Evolutionary conservation across 2,888 invertebrate species (phyloP), one percentile per base, ranked within the genome.

Genomic region (Oligia fasciuncula): DNA sequence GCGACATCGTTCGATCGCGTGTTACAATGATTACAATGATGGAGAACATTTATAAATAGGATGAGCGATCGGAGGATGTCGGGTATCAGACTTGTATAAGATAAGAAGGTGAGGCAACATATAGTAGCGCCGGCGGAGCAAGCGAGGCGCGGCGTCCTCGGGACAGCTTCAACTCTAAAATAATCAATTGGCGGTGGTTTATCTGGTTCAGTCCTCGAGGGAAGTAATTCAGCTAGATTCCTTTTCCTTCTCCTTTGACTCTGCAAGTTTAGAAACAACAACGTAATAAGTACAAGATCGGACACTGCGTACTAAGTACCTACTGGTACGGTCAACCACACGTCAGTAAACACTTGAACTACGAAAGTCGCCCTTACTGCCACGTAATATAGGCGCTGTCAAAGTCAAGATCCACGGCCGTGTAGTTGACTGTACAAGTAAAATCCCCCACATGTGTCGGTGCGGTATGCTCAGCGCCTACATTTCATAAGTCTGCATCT

Each of bases 241-340:
- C 92, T 98, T 97, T 93, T 97, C 97, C 91, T 97, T 97, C 92
- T 97, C 97, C 96, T 97, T 98, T 89, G 97, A 97, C 96, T 98
- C 98, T 98, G 96, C n/a, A 97, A 97, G 67, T 74, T 35, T 54
- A 78, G 46, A 88, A 62, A 86, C 13, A 5, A 76, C 13, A 40
- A 76, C 11, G 54, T 68, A 40, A 66, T 77, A 5, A 80, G 70
- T 67, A 83, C n/a, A 57, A 29, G 23, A 40, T 40, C 29, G 14
- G 11, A 19, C 23, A 40, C 0, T 29, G 29, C 19, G 29, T 29
- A 29, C 29, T 29, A 29, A 54, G 4, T 9, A 23, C 40, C 4
- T 54, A 29, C 14, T 2, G 4, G 19, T 79, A 63, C 17, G 1
- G 57, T 49, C 57, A 57, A 60, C 29, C 11, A 17, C 57, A 8